Evolutionary conservation across 2,113 vertebrate species (phyloP).

Genomic region (Cynocephalus volans): DNA sequence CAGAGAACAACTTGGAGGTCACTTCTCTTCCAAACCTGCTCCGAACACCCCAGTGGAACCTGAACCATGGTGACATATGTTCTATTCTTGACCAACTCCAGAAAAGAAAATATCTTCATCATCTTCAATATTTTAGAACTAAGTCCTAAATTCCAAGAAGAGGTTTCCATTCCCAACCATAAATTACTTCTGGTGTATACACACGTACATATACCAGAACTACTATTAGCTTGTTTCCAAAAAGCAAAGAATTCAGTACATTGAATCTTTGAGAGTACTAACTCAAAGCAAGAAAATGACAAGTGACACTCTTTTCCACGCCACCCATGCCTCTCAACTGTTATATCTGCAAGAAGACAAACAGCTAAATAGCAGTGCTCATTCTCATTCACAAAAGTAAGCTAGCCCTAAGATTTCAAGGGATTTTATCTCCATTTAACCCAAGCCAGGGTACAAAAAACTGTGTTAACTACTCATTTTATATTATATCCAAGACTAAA

Average conservation of each 20-base stretch:
- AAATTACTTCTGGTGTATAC: not conserved
- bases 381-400: conserved; percentile 54
- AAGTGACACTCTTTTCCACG: not conserved
- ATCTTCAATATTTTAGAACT: conserved; percentile 36
- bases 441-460: not conserved
- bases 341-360: not conserved
- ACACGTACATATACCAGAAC: not conserved
- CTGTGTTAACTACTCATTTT: conserved; percentile 15
- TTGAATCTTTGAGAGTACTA: not conserved
- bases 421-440: conserved; percentile 38
- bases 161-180: not conserved
- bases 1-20: not conserved
- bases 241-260: conserved; percentile 29
- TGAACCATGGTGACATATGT: not conserved
- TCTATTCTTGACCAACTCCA: not conserved
- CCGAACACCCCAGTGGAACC: not conserved
- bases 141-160: not conserved
- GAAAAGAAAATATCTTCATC: not conserved
- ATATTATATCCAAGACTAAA: conserved; percentile 3
- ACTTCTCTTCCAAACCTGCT: not conserved
- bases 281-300: conserved; percentile 53
- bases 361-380: not conserved
- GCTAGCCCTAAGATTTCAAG: not conserved
- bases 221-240: not conserved
- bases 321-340: not conserved